Percentiles rank a stretch among this genome's conserved stretches.
These are phyloP conservation scores for Schizopygopsis malacanthus DNA, from an alignment of 2,797 vertebrate species.

Conservation along the genomic window DNA sequence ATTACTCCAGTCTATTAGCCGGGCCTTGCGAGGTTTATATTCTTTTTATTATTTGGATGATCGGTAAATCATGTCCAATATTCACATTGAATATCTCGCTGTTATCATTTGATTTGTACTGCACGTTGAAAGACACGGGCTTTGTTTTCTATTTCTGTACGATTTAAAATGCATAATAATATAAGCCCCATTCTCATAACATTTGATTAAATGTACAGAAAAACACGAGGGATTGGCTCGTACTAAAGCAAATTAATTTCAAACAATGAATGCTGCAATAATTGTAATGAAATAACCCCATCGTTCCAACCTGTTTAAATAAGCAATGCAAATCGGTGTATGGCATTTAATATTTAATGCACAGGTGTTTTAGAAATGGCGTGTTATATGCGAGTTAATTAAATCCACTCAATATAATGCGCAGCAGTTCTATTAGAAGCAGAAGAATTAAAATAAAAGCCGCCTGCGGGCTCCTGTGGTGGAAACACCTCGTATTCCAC, in stretches of 20 bases:
- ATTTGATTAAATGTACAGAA: conserved; percentile 26
- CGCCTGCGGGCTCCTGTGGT: conserved; percentile 83
- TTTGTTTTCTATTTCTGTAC: conserved; percentile 7
- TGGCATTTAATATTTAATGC: conserved; percentile 90
- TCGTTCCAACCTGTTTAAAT: conserved; percentile 43
- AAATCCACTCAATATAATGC: conserved; percentile 83
- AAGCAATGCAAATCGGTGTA: conserved; percentile 61
- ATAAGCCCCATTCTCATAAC: background rate
- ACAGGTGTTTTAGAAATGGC: conserved; percentile 31
- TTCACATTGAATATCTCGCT: background rate
- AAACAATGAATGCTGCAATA: conserved; percentile 33
- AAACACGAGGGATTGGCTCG: conserved; percentile 17
- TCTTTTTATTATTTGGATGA: background rate
- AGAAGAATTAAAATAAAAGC: conserved; percentile 91
- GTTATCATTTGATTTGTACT: background rate
- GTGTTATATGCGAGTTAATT: conserved; percentile 71
- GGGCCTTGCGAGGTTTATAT: background rate
- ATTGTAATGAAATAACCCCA: conserved; percentile 30
- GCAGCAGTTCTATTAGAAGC: conserved; percentile 85
- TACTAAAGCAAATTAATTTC: conserved; percentile 23
- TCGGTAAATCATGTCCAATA: background rate
- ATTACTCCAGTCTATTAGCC: background rate
- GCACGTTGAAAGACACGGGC: background rate
- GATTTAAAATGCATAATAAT: conserved; percentile 3
- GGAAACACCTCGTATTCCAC: conserved; percentile 77